Conservation (phyloP, 2,797 vertebrate genomes). For the Lepidocolaptes lacrymiger region DNA sequence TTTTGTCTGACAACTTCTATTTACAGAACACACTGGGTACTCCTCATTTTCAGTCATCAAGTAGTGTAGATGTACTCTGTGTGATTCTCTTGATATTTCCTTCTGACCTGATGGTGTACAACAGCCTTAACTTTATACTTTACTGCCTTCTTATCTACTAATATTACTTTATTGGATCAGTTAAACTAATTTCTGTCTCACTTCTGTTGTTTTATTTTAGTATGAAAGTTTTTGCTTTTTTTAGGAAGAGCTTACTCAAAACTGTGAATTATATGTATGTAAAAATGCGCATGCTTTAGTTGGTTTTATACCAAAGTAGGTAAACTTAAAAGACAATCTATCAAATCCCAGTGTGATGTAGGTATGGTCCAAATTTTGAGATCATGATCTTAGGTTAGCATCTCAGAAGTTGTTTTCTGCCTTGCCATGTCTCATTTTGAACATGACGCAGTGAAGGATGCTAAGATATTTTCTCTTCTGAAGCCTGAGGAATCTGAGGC, state of each 20-base stretch:
- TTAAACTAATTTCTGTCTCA: neutral
- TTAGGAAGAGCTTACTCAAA: neutral
- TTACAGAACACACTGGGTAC: neutral
- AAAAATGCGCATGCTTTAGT: neutral
- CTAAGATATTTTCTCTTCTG: neutral
- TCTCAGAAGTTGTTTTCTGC: neutral
- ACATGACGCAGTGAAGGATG: neutral
- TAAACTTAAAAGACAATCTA: neutral
- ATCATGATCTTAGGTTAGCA: neutral
- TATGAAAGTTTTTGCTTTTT: neutral
- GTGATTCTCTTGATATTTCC: neutral
- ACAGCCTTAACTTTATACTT: neutral
- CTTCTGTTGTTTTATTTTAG: neutral
- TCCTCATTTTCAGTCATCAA: neutral
- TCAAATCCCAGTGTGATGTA: neutral
- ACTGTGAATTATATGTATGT: neutral
- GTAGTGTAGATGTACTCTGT: neutral
- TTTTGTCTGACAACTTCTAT: neutral
- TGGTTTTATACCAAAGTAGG: neutral
- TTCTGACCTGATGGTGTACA: neutral
- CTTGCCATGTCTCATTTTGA: neutral
- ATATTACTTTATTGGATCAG: neutral
- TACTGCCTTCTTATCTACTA: neutral
- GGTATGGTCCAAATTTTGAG: neutral
- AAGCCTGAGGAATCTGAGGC: neutral